Conservation (phyloP, 2,797 vertebrate species). For the Brotula barbata region DNA sequence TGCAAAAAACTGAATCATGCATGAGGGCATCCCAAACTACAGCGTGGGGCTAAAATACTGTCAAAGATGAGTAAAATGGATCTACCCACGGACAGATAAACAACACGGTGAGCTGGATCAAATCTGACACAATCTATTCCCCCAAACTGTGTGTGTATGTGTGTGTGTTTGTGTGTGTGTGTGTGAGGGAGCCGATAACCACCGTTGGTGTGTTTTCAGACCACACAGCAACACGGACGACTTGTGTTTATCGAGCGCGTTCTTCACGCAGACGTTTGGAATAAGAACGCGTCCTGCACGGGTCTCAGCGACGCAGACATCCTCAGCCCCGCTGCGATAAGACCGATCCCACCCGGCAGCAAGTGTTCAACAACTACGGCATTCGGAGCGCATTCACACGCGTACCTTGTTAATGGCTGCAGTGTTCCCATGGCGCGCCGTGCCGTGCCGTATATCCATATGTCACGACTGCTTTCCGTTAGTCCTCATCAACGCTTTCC, state of each 20-base stretch:
- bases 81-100: background rate
- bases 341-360: constrained; percentile 49
- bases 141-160: background rate
- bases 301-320: constrained; percentile 52
- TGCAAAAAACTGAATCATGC: constrained; percentile 15
- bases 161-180: constrained; percentile 5
- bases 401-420: constrained; percentile 63
- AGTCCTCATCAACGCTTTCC: constrained; percentile 41
- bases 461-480: constrained; percentile 33
- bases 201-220: too few relatives aligned
- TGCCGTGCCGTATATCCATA: constrained; percentile 44
- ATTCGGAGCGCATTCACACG: background rate
- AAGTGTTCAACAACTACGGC: constrained; percentile 22
- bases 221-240: background rate
- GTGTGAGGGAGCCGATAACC: constrained; percentile 6
- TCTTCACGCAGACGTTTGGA: constrained; percentile 6
- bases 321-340: constrained; percentile 48
- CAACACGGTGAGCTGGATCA: background rate
- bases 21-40: constrained; percentile 4
- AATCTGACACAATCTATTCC: background rate
- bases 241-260: background rate
- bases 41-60: constrained; percentile 1
- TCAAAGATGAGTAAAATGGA: too few relatives aligned
- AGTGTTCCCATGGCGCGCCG: constrained; percentile 57
- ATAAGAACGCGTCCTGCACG: constrained; percentile 18